Evolutionary conservation across 2,113 vertebrate species (phyloP).

Genomic region (Oxyura jamaicensis): DNA sequence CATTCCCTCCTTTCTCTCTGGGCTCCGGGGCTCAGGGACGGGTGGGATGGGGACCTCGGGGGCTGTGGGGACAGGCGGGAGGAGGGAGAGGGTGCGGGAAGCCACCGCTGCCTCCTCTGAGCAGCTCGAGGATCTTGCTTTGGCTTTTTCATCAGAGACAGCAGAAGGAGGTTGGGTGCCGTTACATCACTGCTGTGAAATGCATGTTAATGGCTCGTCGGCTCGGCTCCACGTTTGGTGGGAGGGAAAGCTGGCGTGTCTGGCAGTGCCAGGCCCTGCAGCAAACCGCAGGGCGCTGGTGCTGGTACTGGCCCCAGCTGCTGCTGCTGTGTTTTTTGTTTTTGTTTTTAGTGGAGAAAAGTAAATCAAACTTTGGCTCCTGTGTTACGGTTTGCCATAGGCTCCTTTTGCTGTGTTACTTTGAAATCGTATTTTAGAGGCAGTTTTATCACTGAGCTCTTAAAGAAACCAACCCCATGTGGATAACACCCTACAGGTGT

Average conservation of each 20-base stretch:
- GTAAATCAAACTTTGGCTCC: not conserved
- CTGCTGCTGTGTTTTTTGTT: not conserved
- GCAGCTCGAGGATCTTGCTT: not conserved
- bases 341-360: not conserved
- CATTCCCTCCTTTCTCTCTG: not conserved
- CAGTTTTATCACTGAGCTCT: fast-evolving
- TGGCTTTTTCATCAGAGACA: not conserved
- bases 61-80: not conserved
- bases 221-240: not conserved
- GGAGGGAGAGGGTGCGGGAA: not conserved
- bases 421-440: not conserved
- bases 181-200: not conserved
- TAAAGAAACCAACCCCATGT: not conserved
- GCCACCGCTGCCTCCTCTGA: not conserved
- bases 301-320: not conserved
- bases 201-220: not conserved
- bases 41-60: not conserved
- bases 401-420: not conserved
- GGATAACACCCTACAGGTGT: fast-evolving
- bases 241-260: not conserved
- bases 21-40: not conserved
- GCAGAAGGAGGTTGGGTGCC: not conserved
- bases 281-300: not conserved
- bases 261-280: not conserved
- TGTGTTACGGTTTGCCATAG: not conserved